Base-by-base conservation (phyloP, 2,113 vertebrate genomes). In the Polypterus senegalus region DNA sequence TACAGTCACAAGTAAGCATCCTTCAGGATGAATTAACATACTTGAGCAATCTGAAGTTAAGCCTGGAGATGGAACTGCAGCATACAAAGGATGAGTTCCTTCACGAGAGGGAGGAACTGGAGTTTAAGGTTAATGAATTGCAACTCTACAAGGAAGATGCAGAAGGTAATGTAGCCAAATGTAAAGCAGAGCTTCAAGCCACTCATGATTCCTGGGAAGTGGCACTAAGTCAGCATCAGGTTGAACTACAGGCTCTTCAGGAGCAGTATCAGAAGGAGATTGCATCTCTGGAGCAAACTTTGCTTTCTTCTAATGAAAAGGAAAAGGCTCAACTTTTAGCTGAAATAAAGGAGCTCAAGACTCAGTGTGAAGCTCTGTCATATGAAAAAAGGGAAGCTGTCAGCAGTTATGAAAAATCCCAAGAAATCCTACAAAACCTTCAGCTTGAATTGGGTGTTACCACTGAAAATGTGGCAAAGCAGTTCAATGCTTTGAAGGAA, bases 41-140 rank as follows among this genome's bases (percentile, higher is more conserved):
- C 8, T 87, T 93, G 72, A 86, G 74, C 59, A 97, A 99, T 69
- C 81, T 96, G 68, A 99, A 97, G 58, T 70, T 73, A 48, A 87
- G 91, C 73, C 83, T 97, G 9, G 92, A 99, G 67, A 79, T 83
- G 46, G 91, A 99, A 60, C 78, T 95, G 60, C 83, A 89, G 3
- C 85, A 73, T 47, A 47, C 77, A 62, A 91, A 82, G 66, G 88
- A 93, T 67, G 96, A 99, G 49, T 92, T 92, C 66, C 89, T 91
- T 61, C 79, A 86, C 60, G 96, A 99, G 67, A 81, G 78, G 59
- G 96, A 99, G 71, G 96, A 99, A 62, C 76, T 98, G 57, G 95
- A 98, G 58, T 99, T 99, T 70, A 99, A 95, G 79, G 89, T 99
- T 65, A 89, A 98, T 70, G 96, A 99, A 74, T 67, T 99, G 46